phyloP scores from a whole-genome alignment of 2,797 vertebrate species.

The Neoniphon sammara region DNA sequence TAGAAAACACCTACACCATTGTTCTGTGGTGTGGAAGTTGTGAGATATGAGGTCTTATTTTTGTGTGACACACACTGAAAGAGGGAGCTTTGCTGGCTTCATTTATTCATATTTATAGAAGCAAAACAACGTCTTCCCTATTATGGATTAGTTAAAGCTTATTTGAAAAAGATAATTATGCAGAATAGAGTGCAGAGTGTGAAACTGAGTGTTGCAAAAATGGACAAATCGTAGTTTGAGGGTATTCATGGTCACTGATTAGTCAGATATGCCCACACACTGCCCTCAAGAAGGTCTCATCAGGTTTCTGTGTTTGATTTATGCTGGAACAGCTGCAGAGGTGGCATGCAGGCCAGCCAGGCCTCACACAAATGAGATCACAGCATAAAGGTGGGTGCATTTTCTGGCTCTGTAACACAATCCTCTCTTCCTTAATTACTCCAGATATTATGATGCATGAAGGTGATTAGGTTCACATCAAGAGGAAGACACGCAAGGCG shows the following conservation, averaged over 20 bases:
- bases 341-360: slow-evolving; percentile 52
- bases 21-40: not conserved
- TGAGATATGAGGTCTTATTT: no score
- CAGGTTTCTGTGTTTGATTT: slow-evolving; percentile 78
- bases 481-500: slow-evolving; percentile 27
- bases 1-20: slow-evolving; percentile 37
- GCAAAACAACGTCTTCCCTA: not conserved
- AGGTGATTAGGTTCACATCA: slow-evolving; percentile 60
- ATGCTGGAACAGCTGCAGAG: slow-evolving; percentile 77
- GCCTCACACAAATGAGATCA: slow-evolving; percentile 54
- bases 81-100: not conserved
- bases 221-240: slow-evolving; percentile 30
- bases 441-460: slow-evolving; percentile 61
- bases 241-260: slow-evolving; percentile 46
- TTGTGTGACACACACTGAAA: not conserved
- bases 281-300: slow-evolving; percentile 63
- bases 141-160: slow-evolving; percentile 14
- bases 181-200: not conserved
- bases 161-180: not conserved
- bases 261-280: slow-evolving; percentile 48
- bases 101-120: slow-evolving; percentile 26
- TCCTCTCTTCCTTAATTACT: slow-evolving; percentile 33
- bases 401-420: slow-evolving; percentile 58
- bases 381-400: slow-evolving; percentile 64
- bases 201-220: slow-evolving; percentile 14